Evolutionary conservation across 2,797 vertebrate species (phyloP), one percentile per base, ranked within the genome.

Genomic region (Xyrichtys novacula): DNA sequence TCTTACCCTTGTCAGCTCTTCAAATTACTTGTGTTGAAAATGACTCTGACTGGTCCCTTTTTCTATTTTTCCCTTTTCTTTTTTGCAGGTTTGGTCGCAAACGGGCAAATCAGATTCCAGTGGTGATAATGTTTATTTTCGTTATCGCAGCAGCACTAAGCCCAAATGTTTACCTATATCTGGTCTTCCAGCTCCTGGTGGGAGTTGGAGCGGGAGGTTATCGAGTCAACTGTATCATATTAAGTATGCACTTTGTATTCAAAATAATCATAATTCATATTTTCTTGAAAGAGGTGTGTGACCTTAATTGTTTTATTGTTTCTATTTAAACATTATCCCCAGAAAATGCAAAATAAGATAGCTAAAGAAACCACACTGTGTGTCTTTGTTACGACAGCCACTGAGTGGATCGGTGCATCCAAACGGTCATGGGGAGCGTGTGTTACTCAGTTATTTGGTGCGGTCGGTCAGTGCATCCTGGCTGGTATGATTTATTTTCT

Each of bases 391-490:
- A 32, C 28, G 72, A 3, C 72, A 96, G 96, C 85, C 47, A 93
- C 94, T 0, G 96, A 96, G 76, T 97, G 96, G 96, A 87, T 94
- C 0, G 95, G 95, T 4, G 80, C 87, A 1, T 89, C 90, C 10
- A 76, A 79, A n/a, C 84, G 95, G 20, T 93, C 95, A 0, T 90
- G 71, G 53, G 90, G 93, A 0, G 67, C 94, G 1, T 92, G 94
- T 38, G 1, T 78, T 5, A 52, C 67, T 59, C 94, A 94, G 38
- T 61, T 91, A 1, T 70, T 62, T 19, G 88, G 85, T 0, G 88
- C 93, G 1, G 0, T 89, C 0, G 95, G 95, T 0, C 91, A 93
- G 67, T 91, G 93, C 57, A 0, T 80, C 0, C 71, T 96, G 1
- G 89, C 95, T 9, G 94, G 92, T 0, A 3, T 95, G 14, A 87